phyloP scores from a whole-genome alignment of 2,888 invertebrate species.

The Pristionchus arcanus region DNA sequence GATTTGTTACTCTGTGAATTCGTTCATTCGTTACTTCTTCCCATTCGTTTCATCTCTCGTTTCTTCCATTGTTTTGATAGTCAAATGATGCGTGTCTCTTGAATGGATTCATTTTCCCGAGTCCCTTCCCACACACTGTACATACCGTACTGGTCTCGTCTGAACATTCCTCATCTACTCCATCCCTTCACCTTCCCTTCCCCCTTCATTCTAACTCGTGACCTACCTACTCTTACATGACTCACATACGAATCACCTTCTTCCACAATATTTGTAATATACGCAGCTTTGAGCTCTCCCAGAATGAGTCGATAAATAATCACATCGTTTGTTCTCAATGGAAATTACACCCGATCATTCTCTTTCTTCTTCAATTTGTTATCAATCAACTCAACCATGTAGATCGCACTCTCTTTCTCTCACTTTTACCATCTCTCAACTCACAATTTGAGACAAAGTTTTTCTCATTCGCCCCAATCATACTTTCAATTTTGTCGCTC shows the following conservation, averaged over 20 bases:
- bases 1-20: slow-evolving; percentile 38
- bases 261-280: slow-evolving; percentile 23
- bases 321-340: not conserved
- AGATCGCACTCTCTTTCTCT: slow-evolving; percentile 44
- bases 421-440: slow-evolving; percentile 34
- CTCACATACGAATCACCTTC: slow-evolving; percentile 7
- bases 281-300: slow-evolving; percentile 35
- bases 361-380: slow-evolving; percentile 17
- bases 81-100: slow-evolving; percentile 39
- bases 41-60: not conserved
- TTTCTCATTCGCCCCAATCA: not conserved
- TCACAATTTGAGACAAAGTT: not conserved
- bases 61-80: slow-evolving; percentile 33
- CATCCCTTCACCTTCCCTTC: not conserved
- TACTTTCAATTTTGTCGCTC: not conserved
- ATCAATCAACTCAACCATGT: slow-evolving; percentile 48
- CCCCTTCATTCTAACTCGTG: slow-evolving; percentile 3
- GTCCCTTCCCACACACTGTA: slow-evolving; percentile 29
- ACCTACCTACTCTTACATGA: slow-evolving; percentile 27
- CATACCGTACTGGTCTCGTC: slow-evolving; percentile 49
- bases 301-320: slow-evolving; percentile 38
- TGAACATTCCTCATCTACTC: not conserved
- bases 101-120: not conserved
- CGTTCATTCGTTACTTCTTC: not conserved
- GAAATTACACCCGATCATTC: slow-evolving; percentile 38